A percentile compares a stretch with the other conserved stretches of the same genome.
Conservation (phyloP, 2,797 vertebrate species). For the Pseudochromis fuscus region DNA sequence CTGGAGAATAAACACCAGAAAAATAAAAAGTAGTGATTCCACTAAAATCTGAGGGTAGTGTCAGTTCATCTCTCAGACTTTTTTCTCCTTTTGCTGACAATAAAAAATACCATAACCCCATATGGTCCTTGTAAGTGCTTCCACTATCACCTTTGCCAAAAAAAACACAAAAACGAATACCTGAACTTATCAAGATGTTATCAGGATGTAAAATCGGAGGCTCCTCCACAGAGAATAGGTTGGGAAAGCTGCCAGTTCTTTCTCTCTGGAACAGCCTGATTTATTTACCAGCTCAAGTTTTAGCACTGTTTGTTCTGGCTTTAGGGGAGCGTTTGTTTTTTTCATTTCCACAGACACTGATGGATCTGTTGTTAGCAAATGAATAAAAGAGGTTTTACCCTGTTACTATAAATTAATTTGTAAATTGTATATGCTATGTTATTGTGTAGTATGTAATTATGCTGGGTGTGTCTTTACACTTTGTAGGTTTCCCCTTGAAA, state of each 20-base stretch:
- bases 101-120: slow-evolving; percentile 21
- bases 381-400: slow-evolving; percentile 28
- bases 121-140: slow-evolving; percentile 7
- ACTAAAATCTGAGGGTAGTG: neutral
- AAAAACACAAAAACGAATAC: slow-evolving; percentile 16
- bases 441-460: neutral
- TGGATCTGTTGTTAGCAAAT: slow-evolving; percentile 10
- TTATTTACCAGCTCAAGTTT: slow-evolving; percentile 59
- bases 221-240: slow-evolving; percentile 36
- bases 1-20: too few species aligned
- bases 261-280: slow-evolving; percentile 47
- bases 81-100: neutral
- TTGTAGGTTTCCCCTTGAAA: neutral
- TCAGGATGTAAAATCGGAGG: slow-evolving; percentile 49
- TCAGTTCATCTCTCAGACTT: neutral
- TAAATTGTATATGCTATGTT: neutral
- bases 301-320: slow-evolving; percentile 50
- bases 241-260: slow-evolving; percentile 48
- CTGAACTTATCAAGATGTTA: slow-evolving; percentile 41
- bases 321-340: slow-evolving; percentile 19
- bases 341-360: slow-evolving; percentile 9
- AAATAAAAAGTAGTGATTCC: too few species aligned
- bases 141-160: slow-evolving; percentile 21
- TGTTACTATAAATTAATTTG: neutral
- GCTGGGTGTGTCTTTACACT: neutral